These are phyloP conservation scores for Cerceris rybyensis DNA, from an alignment of 2,888 invertebrate species.

Conservation along the genomic window DNA sequence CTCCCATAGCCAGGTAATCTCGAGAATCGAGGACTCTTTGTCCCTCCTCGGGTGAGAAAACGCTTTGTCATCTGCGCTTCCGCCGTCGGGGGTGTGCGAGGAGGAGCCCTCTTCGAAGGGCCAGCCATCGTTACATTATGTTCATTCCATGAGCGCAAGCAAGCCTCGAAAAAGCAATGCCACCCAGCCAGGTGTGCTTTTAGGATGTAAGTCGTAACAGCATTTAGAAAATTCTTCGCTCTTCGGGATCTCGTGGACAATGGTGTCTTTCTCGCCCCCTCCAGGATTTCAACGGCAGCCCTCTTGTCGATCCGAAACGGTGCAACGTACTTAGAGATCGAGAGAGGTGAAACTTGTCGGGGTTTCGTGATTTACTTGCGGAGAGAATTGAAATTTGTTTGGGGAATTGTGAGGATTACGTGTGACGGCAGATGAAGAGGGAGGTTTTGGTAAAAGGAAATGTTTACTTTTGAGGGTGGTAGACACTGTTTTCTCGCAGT, in stretches of 20 bases:
- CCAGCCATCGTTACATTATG: conserved; percentile 61
- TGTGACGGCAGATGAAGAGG: no score
- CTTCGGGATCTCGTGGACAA: conserved; percentile 62
- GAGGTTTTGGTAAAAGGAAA: no score
- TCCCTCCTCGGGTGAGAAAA: conserved; percentile 67
- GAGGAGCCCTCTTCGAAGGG: conserved; percentile 33
- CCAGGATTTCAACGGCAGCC: conserved; percentile 34
- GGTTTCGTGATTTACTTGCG: conserved; percentile 18
- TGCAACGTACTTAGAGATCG: conserved; percentile 56
- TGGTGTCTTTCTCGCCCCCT: conserved; percentile 42
- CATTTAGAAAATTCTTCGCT: conserved; percentile 73
- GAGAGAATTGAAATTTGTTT: no score
- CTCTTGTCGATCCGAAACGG: conserved; percentile 47
- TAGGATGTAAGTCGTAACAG: conserved; percentile 74
- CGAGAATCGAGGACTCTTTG: conserved; percentile 69
- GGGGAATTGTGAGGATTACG: no score
- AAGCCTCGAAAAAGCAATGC: conserved; percentile 62
- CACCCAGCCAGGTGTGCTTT: conserved; percentile 77
- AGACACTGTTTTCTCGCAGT: no score
- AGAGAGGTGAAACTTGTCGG: no score
- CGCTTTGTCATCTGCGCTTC: conserved; percentile 79
- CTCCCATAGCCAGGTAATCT: conserved; percentile 66
- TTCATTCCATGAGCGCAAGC: conserved; percentile 55
- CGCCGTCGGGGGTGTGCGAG: conserved; percentile 75
- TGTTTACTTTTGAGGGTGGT: no score